phyloP scores from a whole-genome alignment of 2,888 invertebrate species.

The Hypena proboscidalis region DNA sequence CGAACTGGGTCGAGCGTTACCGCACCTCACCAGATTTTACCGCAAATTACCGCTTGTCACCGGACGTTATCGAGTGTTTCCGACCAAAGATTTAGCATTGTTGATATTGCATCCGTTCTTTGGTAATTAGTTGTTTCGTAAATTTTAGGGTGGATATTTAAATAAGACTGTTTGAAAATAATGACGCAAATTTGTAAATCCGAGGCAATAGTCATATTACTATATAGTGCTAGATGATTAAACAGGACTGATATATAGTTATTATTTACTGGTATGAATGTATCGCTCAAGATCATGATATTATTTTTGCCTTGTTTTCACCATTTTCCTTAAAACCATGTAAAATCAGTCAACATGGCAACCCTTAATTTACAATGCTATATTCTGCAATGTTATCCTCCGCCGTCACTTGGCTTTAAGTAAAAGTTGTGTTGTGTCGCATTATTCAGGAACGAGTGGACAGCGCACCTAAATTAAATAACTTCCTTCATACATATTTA shows the following conservation, averaged over 20 bases:
- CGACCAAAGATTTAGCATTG: slow-evolving; percentile 2
- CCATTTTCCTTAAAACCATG: no score
- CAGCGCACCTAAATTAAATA: slow-evolving; percentile 48
- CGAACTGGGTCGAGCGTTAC: no score
- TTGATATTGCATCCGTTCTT: slow-evolving; percentile 8
- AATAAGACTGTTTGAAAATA: slow-evolving; percentile 27
- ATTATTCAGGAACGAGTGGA: slow-evolving; percentile 37
- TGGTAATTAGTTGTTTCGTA: slow-evolving; percentile 5
- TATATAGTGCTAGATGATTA: no score
- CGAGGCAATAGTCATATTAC: no score
- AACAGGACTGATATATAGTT: no score
- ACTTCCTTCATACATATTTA: slow-evolving; percentile 53
- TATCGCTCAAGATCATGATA: no score
- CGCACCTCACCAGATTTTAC: no score
- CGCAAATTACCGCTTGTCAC: background rate
- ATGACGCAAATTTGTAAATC: slow-evolving; percentile 8
- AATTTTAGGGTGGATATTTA: slow-evolving; percentile 29
- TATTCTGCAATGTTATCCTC: background rate
- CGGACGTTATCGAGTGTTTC: background rate
- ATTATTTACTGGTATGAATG: no score
- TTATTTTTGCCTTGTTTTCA: no score
- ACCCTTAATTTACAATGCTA: no score
- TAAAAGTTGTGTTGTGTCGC: slow-evolving; percentile 25
- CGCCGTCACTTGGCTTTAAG: slow-evolving; percentile 2
- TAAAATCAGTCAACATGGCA: no score